Evolutionary conservation across 2,888 invertebrate genomes (phyloP), one percentile per base, ranked within the genome.

Genomic region (Oeneis ivallda): DNA sequence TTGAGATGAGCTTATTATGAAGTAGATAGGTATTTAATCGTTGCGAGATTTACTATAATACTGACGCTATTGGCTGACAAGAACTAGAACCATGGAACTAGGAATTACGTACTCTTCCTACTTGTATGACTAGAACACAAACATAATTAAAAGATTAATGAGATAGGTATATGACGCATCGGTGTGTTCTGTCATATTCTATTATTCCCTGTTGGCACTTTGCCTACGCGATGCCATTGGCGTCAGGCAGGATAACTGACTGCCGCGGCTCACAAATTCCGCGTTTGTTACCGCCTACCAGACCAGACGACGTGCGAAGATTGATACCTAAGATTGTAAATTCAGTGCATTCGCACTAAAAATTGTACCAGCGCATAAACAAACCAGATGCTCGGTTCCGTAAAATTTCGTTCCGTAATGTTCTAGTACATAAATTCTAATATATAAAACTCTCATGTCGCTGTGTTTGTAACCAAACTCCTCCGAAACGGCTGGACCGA

Each of bases 211-310:
- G 50, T 64, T 68, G 71, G 71, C 70, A 50, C 37, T 41, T 56
- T 65, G 71, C 71, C 71, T 70, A 69, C 59, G 57, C 62, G 54
- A 56, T 59, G 62, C 58, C 60, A 50, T 60, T 50, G 67, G 69
- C 54, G 67, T 66, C 65, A 58, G 57, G 60, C 41, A 65, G 68
- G 49, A 39, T 39, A 54, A 52, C 62, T 66, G 52, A 68, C 41
- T 67, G 67, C 65, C 69, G 65, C 61, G 63, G 67, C 67, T 69
- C 69, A 66, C 43, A 66, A 62, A 62, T 56, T 59, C 63, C 65
- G 66, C 56, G 61, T 65, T 70, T 67, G 67, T 70, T 62, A 62
- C 68, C 70, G 68, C 70, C 70, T 67, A 69, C 69, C 43, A 54
- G 43, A 69, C 69, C 43, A 54, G 43, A 57, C 63, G 68, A 63